Conservation (phyloP, 2,797 vertebrate species). For the Neopelma chrysocephalum region DNA sequence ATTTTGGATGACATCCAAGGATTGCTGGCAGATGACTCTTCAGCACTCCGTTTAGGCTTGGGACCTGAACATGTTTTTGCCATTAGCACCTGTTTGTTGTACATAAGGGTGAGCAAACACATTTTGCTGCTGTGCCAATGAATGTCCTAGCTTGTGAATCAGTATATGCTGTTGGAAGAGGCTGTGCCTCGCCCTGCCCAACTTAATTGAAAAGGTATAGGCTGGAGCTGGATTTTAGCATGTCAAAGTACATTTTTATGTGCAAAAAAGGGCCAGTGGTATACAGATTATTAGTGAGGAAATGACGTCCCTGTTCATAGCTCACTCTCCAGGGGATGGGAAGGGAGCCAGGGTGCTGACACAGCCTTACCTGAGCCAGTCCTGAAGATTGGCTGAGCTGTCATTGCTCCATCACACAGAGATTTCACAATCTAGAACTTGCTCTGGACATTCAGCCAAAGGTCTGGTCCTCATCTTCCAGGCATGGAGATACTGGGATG, state of each 20-base stretch:
- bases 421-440: neutral
- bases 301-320: rapidly evolving
- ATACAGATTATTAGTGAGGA: neutral
- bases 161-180: neutral
- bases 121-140: neutral
- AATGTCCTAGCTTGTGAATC: neutral
- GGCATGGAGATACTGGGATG: neutral
- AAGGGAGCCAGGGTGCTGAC: neutral
- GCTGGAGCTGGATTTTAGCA: neutral
- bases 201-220: neutral
- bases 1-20: neutral
- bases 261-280: neutral
- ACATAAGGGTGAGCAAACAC: neutral
- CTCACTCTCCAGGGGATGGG: neutral
- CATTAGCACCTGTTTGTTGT: neutral
- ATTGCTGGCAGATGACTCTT: neutral
- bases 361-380: neutral
- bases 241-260: neutral
- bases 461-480: neutral
- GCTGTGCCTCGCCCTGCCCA: neutral
- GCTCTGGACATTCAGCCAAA: neutral
- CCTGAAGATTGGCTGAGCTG: neutral
- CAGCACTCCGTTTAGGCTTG: neutral
- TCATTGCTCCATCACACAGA: neutral
- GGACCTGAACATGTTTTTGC: neutral